A percentile compares a stretch with the other conserved stretches of the same genome.
phyloP scores from a whole-genome alignment of 2,113 vertebrate genomes.

The Ibidorhyncha struthersii region DNA sequence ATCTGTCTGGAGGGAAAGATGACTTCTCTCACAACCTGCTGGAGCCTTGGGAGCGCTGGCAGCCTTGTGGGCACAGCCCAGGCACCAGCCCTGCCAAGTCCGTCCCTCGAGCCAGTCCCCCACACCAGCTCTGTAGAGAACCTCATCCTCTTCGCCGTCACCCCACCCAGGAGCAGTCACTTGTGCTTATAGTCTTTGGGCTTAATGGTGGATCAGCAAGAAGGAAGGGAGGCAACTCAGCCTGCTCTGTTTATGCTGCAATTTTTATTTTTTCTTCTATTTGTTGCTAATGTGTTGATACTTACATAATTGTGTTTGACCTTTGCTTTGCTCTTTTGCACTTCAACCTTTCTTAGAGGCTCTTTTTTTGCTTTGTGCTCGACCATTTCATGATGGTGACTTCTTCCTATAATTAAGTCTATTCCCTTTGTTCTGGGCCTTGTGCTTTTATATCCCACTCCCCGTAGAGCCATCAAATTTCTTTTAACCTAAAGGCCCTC shows the following conservation, averaged over 20 bases:
- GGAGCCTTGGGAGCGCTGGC: neutral
- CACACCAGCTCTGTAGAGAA: neutral
- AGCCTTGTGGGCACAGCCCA: neutral
- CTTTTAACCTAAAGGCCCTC: slow-evolving; percentile 49
- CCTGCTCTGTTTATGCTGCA: neutral
- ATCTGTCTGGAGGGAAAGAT: neutral
- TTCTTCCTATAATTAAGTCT: slow-evolving; percentile 21
- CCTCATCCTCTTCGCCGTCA: neutral
- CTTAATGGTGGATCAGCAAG: neutral
- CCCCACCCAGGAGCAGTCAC: neutral
- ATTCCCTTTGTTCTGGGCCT: slow-evolving; percentile 21
- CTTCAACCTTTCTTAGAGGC: neutral
- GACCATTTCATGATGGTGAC: neutral
- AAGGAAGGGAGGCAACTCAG: neutral
- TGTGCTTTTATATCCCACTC: slow-evolving; percentile 18
- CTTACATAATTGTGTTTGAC: neutral
- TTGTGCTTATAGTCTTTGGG: neutral
- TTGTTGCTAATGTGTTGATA: neutral
- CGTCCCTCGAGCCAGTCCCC: neutral
- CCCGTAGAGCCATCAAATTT: slow-evolving; percentile 18
- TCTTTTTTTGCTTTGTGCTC: neutral
- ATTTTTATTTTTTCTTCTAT: neutral
- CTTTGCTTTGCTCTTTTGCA: neutral
- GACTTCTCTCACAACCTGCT: neutral
- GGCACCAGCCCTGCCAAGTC: neutral